Percentiles rank a stretch among this genome's conserved stretches.
phyloP scores from a whole-genome alignment of 2,888 invertebrate genomes.

The Spilosoma lubricipeda region DNA sequence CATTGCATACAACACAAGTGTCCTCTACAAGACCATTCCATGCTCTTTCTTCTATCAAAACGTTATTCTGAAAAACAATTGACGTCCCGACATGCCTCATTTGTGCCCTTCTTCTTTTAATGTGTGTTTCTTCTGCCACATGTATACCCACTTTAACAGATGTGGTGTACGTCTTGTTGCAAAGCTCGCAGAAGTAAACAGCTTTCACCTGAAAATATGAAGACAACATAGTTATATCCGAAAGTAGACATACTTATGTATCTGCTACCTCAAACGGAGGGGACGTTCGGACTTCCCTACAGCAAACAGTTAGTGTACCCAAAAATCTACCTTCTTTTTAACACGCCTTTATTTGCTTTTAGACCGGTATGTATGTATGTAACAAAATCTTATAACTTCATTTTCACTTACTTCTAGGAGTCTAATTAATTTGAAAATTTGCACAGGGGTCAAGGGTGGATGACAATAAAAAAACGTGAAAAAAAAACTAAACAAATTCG shows the following conservation, averaged over 20 bases:
- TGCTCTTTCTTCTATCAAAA: constrained; percentile 25
- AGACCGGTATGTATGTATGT: too few relatives aligned
- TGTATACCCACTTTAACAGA: constrained; percentile 33
- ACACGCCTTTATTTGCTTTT: too few relatives aligned
- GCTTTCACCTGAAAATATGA: constrained; percentile 18
- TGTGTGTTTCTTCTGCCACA: constrained; percentile 26
- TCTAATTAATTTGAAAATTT: too few relatives aligned
- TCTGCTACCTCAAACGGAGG: too few relatives aligned
- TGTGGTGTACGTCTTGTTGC: constrained; percentile 33
- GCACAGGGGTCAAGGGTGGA: too few relatives aligned
- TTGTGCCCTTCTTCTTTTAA: background rate
- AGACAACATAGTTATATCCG: background rate
- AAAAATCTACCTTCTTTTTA: background rate
- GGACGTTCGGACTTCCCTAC: too few relatives aligned
- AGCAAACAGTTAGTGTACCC: too few relatives aligned
- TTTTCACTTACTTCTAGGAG: too few relatives aligned
- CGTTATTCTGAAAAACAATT: constrained; percentile 23
- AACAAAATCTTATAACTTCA: too few relatives aligned
- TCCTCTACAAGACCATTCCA: constrained; percentile 40
- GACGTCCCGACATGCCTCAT: constrained; percentile 19
- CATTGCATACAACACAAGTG: constrained; percentile 36
- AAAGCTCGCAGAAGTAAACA: constrained; percentile 41
- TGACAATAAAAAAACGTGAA: too few relatives aligned
- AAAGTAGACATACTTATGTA: background rate
- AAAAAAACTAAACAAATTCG: too few relatives aligned